Base-by-base conservation (phyloP, 2,888 invertebrate species). In the Notodonta dromedarius region DNA sequence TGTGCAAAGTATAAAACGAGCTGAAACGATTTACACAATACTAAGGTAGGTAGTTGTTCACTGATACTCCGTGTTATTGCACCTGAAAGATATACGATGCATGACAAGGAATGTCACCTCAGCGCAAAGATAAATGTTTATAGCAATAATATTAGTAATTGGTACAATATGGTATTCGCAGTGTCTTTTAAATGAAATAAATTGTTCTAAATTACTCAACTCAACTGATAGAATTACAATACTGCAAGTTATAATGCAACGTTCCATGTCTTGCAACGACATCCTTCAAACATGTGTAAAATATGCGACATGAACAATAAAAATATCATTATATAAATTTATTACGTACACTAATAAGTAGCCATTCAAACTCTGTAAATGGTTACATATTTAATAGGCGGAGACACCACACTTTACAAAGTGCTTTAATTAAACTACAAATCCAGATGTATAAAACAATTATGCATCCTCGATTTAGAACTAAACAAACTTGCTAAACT, bases 361-460 rank as follows among this genome's bases (percentile, higher is more conserved):
- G 87, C 90, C 91, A 93, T 89, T 86, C 84, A 78, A 89, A 87
- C 86, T 82, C 83, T 88, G 87, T 84, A 88, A 75, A 91, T 90
- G 91, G 90, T 90, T 90, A 91, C 88, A 91, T 88, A 91, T 84
- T 89, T 92, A 92, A 93, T 93, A 93, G 93, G 93, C 93, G 93
- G 93, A 93, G 89, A 91, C 85, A 87, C 87, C 86, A 91, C 90
- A 91, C 91, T 91, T 24, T 91, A 90, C 85, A 89, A 91, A 91
- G 93, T 93, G 92, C 90, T 87, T 84, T 75, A 90, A 90, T 92
- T 89, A 91, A 90, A 91, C 93, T 93, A 93, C 91, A 83, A 88
- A 87, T 90, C 88, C 88, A 84, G 90, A 91, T 89, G 91, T 90
- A 92, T 90, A 91, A 90, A 89, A 86, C 77, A 86, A 91, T 90